Conservation (phyloP, 2,888 invertebrate species). For the Gymnocheta viridis region DNA sequence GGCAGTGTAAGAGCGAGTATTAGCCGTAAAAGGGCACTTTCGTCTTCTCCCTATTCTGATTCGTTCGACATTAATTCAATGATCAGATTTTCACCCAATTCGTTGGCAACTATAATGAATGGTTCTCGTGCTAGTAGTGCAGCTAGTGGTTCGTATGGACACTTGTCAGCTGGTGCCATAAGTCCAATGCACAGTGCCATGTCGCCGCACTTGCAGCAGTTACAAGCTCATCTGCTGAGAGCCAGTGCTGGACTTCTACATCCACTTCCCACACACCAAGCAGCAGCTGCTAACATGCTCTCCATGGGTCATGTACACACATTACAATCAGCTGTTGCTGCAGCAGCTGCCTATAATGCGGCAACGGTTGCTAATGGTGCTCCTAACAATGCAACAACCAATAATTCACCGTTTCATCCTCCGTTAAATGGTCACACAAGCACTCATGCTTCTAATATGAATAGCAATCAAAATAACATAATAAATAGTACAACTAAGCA, state of each 20-base stretch:
- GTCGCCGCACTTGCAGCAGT: constrained; percentile 87
- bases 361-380: constrained; percentile 36
- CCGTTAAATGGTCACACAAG: constrained; percentile 41
- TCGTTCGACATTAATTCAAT: constrained; percentile 97
- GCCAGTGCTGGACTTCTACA: constrained; percentile 82
- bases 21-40: constrained; percentile 94
- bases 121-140: constrained; percentile 89
- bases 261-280: constrained; percentile 79
- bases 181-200: constrained; percentile 88
- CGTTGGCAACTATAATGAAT: constrained; percentile 90
- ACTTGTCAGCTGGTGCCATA: constrained; percentile 96
- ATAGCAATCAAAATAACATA: constrained; percentile 33
- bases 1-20: constrained; percentile 85
- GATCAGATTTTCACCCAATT: constrained; percentile 97
- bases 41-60: constrained; percentile 97
- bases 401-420: constrained; percentile 23
- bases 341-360: constrained; percentile 59
- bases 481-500: constrained; percentile 49
- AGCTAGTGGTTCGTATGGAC: constrained; percentile 97
- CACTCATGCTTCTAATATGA: constrained; percentile 2
- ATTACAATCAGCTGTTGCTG: constrained; percentile 64
- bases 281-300: constrained; percentile 77
- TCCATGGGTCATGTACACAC: constrained; percentile 78
- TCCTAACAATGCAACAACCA: not conserved
- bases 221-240: constrained; percentile 90